Evolutionary conservation across 2,113 vertebrate species (phyloP).

Genomic region (Chaetops frenatus): DNA sequence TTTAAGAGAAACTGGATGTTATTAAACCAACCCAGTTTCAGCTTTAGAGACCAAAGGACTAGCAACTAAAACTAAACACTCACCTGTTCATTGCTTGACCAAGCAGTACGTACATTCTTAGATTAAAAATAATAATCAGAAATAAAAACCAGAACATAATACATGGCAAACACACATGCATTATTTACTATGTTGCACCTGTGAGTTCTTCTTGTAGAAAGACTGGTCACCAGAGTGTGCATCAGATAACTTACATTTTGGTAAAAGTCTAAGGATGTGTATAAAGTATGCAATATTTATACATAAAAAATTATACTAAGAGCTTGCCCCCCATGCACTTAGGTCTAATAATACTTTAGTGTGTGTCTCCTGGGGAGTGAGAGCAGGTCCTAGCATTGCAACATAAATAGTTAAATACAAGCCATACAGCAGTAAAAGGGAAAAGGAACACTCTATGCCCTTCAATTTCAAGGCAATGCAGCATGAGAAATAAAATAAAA

Average conservation of each 20-base stretch:
- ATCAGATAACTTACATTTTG: too few species aligned
- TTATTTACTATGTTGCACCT: neutral
- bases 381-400: neutral
- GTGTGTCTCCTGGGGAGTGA: neutral
- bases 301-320: neutral
- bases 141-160: neutral
- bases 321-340: neutral
- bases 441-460: neutral
- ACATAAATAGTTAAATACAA: conserved; percentile 1
- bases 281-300: conserved; percentile 35
- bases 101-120: neutral
- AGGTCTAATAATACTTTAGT: neutral
- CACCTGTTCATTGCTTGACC: neutral
- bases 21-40: neutral
- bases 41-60: neutral
- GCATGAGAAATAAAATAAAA: neutral
- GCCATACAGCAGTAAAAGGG: neutral
- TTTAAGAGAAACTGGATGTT: neutral
- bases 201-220: neutral
- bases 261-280: neutral
- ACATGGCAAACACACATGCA: neutral
- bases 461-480: neutral
- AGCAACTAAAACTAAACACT: neutral
- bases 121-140: neutral
- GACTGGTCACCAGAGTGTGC: neutral